These are phyloP conservation scores for Pomatorhinus ruficollis DNA, from an alignment of 2,113 vertebrate genomes.

Conservation along the genomic window DNA sequence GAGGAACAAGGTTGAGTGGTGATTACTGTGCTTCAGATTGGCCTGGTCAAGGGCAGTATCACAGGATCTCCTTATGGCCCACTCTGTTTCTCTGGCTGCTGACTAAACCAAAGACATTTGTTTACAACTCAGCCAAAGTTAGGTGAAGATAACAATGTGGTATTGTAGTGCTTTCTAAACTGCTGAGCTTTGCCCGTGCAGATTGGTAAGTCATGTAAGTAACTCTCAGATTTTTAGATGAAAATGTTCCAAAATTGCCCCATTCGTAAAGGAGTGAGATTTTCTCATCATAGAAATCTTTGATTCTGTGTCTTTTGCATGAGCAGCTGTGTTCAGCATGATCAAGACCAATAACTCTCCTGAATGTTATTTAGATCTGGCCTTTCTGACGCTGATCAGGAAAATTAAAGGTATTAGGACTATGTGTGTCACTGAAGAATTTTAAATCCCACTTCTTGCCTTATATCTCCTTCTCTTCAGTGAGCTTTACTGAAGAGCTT, in stretches of 20 bases:
- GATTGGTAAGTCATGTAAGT: not conserved
- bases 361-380: not conserved
- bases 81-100: not conserved
- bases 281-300: not conserved
- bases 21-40: not conserved
- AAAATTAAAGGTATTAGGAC: slow-evolving; percentile 3
- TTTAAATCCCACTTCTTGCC: not conserved
- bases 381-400: not conserved
- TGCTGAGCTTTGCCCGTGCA: not conserved
- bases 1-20: not conserved
- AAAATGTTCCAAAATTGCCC: not conserved
- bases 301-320: not conserved
- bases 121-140: not conserved
- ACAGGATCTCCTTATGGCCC: not conserved
- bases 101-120: not conserved
- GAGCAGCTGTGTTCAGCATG: not conserved
- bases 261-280: not conserved
- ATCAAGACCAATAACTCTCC: not conserved
- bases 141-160: not conserved
- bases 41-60: not conserved
- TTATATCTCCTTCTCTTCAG: not conserved
- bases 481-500: not conserved
- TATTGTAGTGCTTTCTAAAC: not conserved
- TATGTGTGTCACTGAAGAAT: not conserved
- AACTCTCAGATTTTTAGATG: not conserved